Conservation (phyloP, 1,140 invertebrate species). For the Phocides pigmalion region DNA sequence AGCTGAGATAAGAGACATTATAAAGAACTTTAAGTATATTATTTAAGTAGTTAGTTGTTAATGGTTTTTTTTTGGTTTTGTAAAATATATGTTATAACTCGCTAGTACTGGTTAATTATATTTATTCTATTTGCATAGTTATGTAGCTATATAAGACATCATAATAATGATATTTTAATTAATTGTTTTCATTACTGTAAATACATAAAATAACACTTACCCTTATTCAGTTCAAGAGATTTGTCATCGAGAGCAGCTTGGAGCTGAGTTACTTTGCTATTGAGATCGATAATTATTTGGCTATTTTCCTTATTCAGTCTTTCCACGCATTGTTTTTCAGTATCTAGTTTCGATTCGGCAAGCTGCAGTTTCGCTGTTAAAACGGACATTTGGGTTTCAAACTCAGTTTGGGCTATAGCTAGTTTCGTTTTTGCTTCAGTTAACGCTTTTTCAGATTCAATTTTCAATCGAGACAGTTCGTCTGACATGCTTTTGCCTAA, state of each 20-base stretch:
- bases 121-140: too few relatives aligned
- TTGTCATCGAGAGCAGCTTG: constrained; percentile 80
- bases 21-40: too few relatives aligned
- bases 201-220: constrained; percentile 53
- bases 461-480: constrained; percentile 70
- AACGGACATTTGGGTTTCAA: constrained; percentile 76
- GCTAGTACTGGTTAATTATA: too few relatives aligned
- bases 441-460: constrained; percentile 74
- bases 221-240: constrained; percentile 78
- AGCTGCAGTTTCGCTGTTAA: constrained; percentile 74
- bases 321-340: constrained; percentile 80
- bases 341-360: constrained; percentile 75
- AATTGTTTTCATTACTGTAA: too few relatives aligned
- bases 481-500: constrained; percentile 80
- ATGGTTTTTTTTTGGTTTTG: too few relatives aligned
- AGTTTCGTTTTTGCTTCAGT: constrained; percentile 79
- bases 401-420: constrained; percentile 75
- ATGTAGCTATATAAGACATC: too few relatives aligned
- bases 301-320: constrained; percentile 78
- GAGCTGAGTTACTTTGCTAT: constrained; percentile 75
- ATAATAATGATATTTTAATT: too few relatives aligned
- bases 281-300: constrained; percentile 74
- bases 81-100: too few relatives aligned
- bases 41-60: too few relatives aligned
- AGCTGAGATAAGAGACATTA: too few relatives aligned